A percentile compares a stretch with the other conserved stretches of the same genome.
Evolutionary conservation across 1,140 invertebrate genomes (phyloP).

Genomic region (Halyomorpha halys): DNA sequence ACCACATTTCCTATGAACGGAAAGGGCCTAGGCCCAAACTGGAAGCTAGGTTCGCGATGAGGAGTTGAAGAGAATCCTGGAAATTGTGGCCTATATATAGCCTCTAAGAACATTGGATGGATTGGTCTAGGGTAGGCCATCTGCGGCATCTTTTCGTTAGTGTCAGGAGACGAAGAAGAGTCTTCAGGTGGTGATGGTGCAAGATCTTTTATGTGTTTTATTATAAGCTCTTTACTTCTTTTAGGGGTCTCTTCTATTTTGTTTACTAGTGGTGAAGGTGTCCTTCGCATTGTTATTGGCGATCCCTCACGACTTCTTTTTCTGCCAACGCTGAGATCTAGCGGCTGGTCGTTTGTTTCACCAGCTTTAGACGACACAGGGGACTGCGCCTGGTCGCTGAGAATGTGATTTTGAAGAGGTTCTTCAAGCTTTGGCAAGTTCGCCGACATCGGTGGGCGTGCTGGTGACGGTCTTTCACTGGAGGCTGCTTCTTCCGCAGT

Average conservation of each 20-base stretch:
- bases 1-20: constrained; percentile 56
- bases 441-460: constrained; percentile 39
- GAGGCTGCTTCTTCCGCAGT: constrained; percentile 51
- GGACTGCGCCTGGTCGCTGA: constrained; percentile 34
- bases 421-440: constrained; percentile 32
- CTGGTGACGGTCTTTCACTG: constrained; percentile 51
- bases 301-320: constrained; percentile 31
- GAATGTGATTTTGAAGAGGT: constrained; percentile 34
- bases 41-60: constrained; percentile 31
- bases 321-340: constrained; percentile 56
- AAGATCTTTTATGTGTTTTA: constrained; percentile 11
- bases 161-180: constrained; percentile 26
- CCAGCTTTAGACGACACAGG: constrained; percentile 30
- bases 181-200: constrained; percentile 21
- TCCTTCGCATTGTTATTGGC: neutral
- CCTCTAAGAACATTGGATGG: constrained; percentile 63
- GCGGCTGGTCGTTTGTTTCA: constrained; percentile 46
- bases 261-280: neutral
- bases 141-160: constrained; percentile 34
- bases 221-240: constrained; percentile 37
- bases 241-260: neutral
- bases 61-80: constrained; percentile 45
- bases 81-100: constrained; percentile 53
- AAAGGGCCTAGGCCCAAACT: constrained; percentile 37
- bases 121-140: constrained; percentile 67